Evolutionary conservation across 1,140 invertebrate species (phyloP), one percentile per base, ranked within the genome.

Genomic region (Radopholus similis): DNA sequence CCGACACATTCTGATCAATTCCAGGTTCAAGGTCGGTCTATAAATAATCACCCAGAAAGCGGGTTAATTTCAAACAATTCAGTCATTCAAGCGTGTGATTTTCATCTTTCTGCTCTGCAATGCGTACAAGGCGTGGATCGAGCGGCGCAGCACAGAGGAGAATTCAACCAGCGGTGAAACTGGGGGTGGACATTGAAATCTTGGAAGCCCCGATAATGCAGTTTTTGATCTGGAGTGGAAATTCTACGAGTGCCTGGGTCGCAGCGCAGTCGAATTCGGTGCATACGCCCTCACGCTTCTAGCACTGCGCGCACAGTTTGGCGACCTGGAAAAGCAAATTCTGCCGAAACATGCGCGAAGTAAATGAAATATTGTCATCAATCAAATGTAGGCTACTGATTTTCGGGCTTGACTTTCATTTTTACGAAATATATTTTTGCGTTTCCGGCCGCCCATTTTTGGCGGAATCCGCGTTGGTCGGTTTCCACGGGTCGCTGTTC

Each of bases 1-100:
- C 77, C 85, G 90, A 44, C 91, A 93, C 84, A 84, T 92, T 38
- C 84, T 93, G 3, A 89, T 88, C 60, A 93, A 93, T 78, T 73
- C 76, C 40, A 57, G 72, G 37, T 70, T 75, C 8, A 73, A 83
- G 77, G 84, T 84, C 71, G 0, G 42, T 64, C 4, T 70, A 51
- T 47, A 37, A 28, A 56, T 55, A 23, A 11, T 37, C 34, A 15
- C 18, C 35, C n/a, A 15, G 4, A 53, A 30, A 30, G 2, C 34
- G 15, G 4, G 30, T 4, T 54, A 9, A 59, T 42, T 59, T 21
- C 68, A n/a, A n/a, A n/a, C n/a, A n/a, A n/a, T 69, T 54, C 18
- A 78, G 76, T 51, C 51, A 8, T 78, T 70, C 47, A 32, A 26
- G 11, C 78, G 80, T 4, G 42, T 81, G 32, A 64, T 68, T 26